A percentile compares a stretch with the other conserved stretches of the same genome.
These are phyloP conservation scores for Chlamydotis undulata DNA, from an alignment of 2,113 vertebrate species.

Conservation along the genomic window DNA sequence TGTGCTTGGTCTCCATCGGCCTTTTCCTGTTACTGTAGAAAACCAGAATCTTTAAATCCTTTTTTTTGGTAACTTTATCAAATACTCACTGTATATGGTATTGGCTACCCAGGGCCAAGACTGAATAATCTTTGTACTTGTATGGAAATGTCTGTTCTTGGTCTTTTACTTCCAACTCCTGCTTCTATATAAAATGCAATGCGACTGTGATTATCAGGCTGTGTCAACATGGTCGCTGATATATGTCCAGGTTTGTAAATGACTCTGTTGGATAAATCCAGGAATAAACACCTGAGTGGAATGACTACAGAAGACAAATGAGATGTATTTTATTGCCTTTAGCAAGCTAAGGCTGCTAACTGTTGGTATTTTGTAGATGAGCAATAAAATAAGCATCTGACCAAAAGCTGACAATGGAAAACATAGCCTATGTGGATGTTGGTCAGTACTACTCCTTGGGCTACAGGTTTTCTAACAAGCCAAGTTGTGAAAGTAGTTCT, in stretches of 20 bases:
- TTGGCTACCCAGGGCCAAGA: background rate
- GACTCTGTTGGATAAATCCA: background rate
- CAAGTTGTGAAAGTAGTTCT: background rate
- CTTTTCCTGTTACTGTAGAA: background rate
- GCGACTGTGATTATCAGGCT: background rate
- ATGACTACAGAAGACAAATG: background rate
- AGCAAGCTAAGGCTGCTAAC: background rate
- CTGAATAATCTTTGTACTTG: background rate
- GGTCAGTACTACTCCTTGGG: background rate
- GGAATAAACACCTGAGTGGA: background rate
- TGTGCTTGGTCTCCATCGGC: background rate
- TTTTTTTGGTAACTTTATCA: background rate
- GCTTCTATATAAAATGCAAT: background rate
- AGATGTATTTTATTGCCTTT: background rate
- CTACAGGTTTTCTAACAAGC: background rate
- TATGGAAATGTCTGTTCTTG: background rate
- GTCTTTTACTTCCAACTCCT: background rate
- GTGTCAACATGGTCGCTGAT: background rate
- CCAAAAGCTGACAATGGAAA: background rate
- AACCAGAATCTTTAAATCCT: background rate
- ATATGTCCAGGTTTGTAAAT: background rate
- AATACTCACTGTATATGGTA: background rate
- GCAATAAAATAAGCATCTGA: background rate
- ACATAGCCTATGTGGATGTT: background rate
- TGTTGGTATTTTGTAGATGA: background rate